Evolutionary conservation across 2,797 vertebrate species (phyloP), one percentile per base, ranked within the genome.

Genomic region (Propithecus perrieri): DNA sequence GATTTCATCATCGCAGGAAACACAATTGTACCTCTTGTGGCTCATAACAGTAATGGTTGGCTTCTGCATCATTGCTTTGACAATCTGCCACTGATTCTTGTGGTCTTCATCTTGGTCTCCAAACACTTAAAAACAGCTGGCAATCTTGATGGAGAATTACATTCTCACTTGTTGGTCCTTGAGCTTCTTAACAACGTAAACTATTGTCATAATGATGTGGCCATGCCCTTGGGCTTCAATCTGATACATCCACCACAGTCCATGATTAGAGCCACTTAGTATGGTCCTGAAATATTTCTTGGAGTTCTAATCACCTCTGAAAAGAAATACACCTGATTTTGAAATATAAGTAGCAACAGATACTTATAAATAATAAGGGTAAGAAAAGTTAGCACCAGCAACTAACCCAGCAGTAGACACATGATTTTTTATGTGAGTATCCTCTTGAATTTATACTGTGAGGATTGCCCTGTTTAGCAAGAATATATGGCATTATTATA

Each of bases 121-220:
- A 89, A 97, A 92, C 95, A 92, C 94, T 97, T 96, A 88, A 85
- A 94, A 97, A 95, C 95, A 97, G 84, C 96, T 97, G 96, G 96
- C 87, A 96, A 83, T 92, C 95, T 92, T 97, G 81, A 94, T 92
- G 55, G 92, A 96, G 85, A 97, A 97, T 97, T 91, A 61, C 81
- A 92, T 96, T 97, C 92, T 92, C 95, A 95, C 95, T 94, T 95
- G 87, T 74, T 96, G 96, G 94, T 97, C 90, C 84, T 96, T 95
- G 80, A 80, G 90, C 59, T 97, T 95, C 94, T 94, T 88, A 96
- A 96, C 59, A 95, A 85, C 55, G 63, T 85, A 83, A 96, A 81
- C 80, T 96, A 95, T 85, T 96, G 87, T 95, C 80, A 72, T 95
- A 95, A 97, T 65, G 95, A 96, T 92, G n/a, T 90, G 72, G 85